These are phyloP conservation scores for Pandemis heparana DNA, from an alignment of 2,888 invertebrate species.

Conservation along the genomic window DNA sequence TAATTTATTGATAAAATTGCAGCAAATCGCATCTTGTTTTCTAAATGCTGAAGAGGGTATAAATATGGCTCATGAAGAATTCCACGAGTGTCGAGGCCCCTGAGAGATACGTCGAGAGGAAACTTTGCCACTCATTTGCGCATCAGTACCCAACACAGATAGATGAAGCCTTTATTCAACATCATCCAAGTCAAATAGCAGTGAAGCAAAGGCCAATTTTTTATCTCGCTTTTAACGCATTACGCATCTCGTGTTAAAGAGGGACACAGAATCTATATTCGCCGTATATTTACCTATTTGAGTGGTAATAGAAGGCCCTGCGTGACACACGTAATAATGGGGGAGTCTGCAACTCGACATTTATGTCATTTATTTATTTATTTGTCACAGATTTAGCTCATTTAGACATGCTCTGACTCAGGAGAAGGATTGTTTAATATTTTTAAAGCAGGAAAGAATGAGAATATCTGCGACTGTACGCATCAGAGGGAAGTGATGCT, in stretches of 20 bases:
- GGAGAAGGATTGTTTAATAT: too few species aligned
- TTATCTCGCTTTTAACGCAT: neutral
- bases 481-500: too few species aligned
- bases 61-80: slow-evolving; percentile 42
- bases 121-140: slow-evolving; percentile 62
- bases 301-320: neutral
- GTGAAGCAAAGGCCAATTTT: neutral
- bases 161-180: slow-evolving; percentile 38
- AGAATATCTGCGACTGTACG: too few species aligned
- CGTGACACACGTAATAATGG: slow-evolving; percentile 40
- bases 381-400: neutral
- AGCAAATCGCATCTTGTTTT: neutral
- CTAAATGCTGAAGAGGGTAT: slow-evolving; percentile 8
- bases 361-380: slow-evolving; percentile 18
- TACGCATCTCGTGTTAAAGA: neutral
- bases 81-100: slow-evolving; percentile 48
- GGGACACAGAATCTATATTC: neutral
- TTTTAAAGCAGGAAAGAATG: too few species aligned
- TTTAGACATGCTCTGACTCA: too few species aligned
- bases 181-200: neutral
- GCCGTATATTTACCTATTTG: neutral
- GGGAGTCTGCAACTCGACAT: neutral
- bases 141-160: slow-evolving; percentile 53
- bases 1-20: too few species aligned
- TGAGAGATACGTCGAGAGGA: slow-evolving; percentile 54